Base-by-base conservation (phyloP, 2,888 invertebrate species). In the Tetragonisca angustula region DNA sequence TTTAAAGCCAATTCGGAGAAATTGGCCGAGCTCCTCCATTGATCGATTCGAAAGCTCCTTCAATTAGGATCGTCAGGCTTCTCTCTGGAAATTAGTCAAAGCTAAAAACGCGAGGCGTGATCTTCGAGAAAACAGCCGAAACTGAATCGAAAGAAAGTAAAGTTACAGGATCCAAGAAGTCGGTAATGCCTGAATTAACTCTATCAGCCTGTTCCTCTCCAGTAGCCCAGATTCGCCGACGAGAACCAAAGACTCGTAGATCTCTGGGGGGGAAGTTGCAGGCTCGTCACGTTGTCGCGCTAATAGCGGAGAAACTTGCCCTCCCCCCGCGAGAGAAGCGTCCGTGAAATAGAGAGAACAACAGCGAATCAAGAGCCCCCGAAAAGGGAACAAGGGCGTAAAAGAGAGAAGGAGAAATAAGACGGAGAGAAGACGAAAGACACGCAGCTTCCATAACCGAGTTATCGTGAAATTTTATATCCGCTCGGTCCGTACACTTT, bases 381-480 rank as follows among this genome's bases (percentile, higher is more conserved):
- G 72, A 56, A 27, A 17, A n/a, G 13, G 36, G 4, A 15, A 17
- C 43, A 43, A 36, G 43, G 43, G 6, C 43, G 43, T 27, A 27
- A 6, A 21, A n/a, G 5, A 65, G 21, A 15, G 32, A 59, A 50
- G 19, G 67, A 59, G 75, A 73, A 54, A 59, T 21, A 50, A 76
- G 70, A 43, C 83, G 84, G 73, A 79, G 87, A 84, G 82, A 71
- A 79, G 87, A 86, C 70, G 84, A 85, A 86, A n/a, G n/a, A 85
- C 79, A 86, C 79, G 84, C 83, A 79, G 78, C 80, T 27, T 89
- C 89, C 84, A 83, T 89, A 89, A 89, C 81, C 76, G 89, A 89
- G 87, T 89, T 89, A 86, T 88, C 85, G 77, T 85, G 87, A 87
- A 86, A 89, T 89, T 89, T 89, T 87, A 89, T 89, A 87, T 89